Evolutionary conservation across 2,888 invertebrate genomes (phyloP).

Genomic region (Cantharis flavilabris): DNA sequence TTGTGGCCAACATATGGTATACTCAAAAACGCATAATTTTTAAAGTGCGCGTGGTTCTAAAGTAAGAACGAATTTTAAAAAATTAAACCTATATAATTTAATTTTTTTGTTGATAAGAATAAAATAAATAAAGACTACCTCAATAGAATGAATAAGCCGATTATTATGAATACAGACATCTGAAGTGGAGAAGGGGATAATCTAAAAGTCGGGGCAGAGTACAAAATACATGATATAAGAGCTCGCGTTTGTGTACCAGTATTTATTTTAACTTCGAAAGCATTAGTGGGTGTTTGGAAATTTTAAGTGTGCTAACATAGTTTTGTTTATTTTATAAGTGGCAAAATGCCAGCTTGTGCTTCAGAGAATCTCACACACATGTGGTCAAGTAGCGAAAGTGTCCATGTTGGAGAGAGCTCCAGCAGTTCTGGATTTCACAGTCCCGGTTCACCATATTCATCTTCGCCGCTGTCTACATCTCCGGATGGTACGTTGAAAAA

Average conservation of each 20-base stretch:
- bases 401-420: slow-evolving; percentile 60
- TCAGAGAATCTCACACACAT: slow-evolving; percentile 66
- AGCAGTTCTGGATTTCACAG: slow-evolving; percentile 51
- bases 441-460: slow-evolving; percentile 56
- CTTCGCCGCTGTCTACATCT: slow-evolving; percentile 60
- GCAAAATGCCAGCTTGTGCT: slow-evolving; percentile 69
- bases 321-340: slow-evolving; percentile 9
- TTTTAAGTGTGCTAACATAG: slow-evolving; percentile 1
- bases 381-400: slow-evolving; percentile 59
- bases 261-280: slow-evolving; percentile 21
- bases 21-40: background rate
- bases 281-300: slow-evolving; percentile 8
- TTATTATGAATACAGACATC: slow-evolving; percentile 19
- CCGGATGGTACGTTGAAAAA: slow-evolving; percentile 60
- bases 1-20: background rate
- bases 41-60: background rate
- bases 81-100: background rate
- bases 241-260: slow-evolving; percentile 22
- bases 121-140: slow-evolving; percentile 32
- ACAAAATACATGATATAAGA: slow-evolving; percentile 48
- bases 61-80: background rate
- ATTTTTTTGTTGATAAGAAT: background rate
- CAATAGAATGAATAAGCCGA: slow-evolving; percentile 30
- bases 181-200: slow-evolving; percentile 30
- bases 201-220: slow-evolving; percentile 44